These are phyloP conservation scores for Rhimphoctona megacephalus DNA, from an alignment of 2,888 invertebrate genomes.

Conservation along the genomic window DNA sequence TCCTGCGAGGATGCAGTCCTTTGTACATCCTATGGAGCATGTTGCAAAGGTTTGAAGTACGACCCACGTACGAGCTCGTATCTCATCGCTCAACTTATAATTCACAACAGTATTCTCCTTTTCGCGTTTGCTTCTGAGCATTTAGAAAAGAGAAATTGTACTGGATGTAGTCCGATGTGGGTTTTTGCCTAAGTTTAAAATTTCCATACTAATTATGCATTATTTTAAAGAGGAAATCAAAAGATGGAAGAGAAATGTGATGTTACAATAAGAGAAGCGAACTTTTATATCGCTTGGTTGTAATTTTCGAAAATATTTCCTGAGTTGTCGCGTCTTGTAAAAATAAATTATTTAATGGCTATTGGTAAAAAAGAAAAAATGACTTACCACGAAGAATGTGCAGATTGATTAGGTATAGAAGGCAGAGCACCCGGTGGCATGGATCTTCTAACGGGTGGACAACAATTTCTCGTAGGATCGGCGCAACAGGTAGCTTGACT, in stretches of 20 bases:
- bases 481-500: conserved; percentile 79
- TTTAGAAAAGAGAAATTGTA: conserved; percentile 7
- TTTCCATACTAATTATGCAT: not conserved
- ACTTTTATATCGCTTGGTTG: not conserved
- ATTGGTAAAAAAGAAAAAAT: not conserved
- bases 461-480: conserved; percentile 85
- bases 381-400: conserved; percentile 82
- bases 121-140: conserved; percentile 9
- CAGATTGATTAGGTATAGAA: conserved; percentile 79
- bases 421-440: conserved; percentile 86
- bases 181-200: not conserved
- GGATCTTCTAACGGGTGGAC: conserved; percentile 87
- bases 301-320: too few relatives aligned
- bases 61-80: conserved; percentile 29
- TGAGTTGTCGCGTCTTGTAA: too few relatives aligned
- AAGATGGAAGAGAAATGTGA: not conserved
- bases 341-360: too few relatives aligned
- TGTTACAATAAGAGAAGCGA: not conserved
- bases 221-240: not conserved
- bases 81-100: conserved; percentile 58
- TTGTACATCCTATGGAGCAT: not conserved
- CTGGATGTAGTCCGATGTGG: not conserved
- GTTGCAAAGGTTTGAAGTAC: conserved; percentile 21
- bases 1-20: conserved; percentile 23
- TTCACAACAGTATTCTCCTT: conserved; percentile 43